Percentiles rank a stretch among this genome's conserved stretches.
phyloP scores from a whole-genome alignment of 2,113 vertebrate species.

The Xiphorhynchus elegans region DNA sequence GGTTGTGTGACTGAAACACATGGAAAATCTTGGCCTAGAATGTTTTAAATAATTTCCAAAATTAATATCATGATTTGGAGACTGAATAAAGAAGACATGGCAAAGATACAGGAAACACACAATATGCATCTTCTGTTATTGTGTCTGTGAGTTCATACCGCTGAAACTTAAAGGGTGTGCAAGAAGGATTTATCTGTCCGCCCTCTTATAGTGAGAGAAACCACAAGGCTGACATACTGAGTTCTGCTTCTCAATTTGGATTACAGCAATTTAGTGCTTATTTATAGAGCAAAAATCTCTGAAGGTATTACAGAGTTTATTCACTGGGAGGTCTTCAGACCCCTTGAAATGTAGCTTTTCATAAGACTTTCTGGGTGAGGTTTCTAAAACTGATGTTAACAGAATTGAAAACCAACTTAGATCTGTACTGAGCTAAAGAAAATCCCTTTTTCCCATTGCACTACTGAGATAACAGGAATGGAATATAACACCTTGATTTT shows the following conservation, averaged over 20 bases:
- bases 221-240: neutral
- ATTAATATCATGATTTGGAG: neutral
- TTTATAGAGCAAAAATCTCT: neutral
- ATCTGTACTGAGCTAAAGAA: neutral
- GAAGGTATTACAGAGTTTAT: neutral
- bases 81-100: neutral
- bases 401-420: neutral
- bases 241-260: neutral
- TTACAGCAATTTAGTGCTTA: neutral
- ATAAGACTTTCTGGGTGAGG: neutral
- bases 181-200: neutral
- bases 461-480: neutral
- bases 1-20: neutral
- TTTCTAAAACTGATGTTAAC: neutral
- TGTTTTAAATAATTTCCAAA: neutral
- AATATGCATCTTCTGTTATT: neutral
- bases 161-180: neutral
- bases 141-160: neutral
- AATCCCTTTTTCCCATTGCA: neutral
- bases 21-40: neutral
- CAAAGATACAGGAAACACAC: neutral
- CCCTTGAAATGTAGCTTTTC: neutral
- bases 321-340: neutral
- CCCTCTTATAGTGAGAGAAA: neutral
- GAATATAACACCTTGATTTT: neutral